phyloP scores from a whole-genome alignment of 2,797 vertebrate genomes.

The Chelidonichthys spinosus region DNA sequence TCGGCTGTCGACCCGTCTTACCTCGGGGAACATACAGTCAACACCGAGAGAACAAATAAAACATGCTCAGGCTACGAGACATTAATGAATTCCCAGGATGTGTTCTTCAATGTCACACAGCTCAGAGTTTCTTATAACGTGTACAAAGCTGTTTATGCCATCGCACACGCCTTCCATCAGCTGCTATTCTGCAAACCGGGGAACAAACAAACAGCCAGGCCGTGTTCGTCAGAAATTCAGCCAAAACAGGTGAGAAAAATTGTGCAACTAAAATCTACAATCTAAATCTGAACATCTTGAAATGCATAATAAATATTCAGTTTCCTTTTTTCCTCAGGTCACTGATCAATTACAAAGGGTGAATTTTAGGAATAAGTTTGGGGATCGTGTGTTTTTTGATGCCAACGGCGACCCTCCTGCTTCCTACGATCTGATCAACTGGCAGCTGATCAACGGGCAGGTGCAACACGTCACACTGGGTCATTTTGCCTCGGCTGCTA shows the following conservation, averaged over 20 bases:
- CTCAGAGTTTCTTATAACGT: conserved; percentile 84
- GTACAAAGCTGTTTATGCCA: conserved; percentile 84
- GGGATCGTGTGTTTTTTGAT: conserved; percentile 80
- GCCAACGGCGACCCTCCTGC: conserved; percentile 81
- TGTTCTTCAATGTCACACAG: conserved; percentile 82
- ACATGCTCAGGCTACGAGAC: conserved; percentile 78
- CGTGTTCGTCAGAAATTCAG: conserved; percentile 73
- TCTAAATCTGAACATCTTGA: background rate
- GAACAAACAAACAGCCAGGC: conserved; percentile 13
- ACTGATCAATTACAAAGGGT: conserved; percentile 70
- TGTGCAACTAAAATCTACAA: background rate
- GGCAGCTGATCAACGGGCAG: conserved; percentile 79
- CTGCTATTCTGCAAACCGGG: conserved; percentile 72
- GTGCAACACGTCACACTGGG: conserved; percentile 83
- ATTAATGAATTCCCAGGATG: conserved; percentile 60
- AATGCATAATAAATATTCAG: background rate
- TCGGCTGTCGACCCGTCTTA: conserved; percentile 72
- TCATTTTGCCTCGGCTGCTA: conserved; percentile 64
- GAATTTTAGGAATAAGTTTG: conserved; percentile 76
- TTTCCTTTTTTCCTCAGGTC: conserved; percentile 62
- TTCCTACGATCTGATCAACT: conserved; percentile 85
- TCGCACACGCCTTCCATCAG: conserved; percentile 82
- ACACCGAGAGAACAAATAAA: conserved; percentile 4
- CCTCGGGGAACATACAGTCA: background rate
- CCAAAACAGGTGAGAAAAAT: conserved; percentile 70